Conservation (phyloP, 1,140 invertebrate species). For the Caligus rogercresseyi region DNA sequence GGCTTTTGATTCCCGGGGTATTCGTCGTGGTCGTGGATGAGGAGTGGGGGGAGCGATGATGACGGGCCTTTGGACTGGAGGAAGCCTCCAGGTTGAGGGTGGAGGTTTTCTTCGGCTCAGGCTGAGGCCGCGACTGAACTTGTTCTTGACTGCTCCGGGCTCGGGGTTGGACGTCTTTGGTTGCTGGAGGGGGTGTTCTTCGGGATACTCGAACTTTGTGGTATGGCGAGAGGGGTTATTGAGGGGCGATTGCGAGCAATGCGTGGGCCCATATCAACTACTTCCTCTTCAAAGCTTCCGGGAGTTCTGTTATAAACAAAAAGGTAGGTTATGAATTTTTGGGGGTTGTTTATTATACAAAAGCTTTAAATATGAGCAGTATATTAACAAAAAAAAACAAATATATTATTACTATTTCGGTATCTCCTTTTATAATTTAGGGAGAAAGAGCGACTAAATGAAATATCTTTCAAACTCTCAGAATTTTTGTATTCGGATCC, state of each 20-base stretch:
- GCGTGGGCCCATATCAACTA: neutral
- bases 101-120: neutral
- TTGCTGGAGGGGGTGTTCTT: neutral
- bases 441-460: no score
- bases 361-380: no score
- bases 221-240: neutral
- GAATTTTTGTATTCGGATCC: no score
- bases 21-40: neutral
- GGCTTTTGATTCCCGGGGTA: neutral
- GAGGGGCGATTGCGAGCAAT: neutral
- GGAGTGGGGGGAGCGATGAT: neutral
- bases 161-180: neutral
- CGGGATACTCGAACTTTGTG: neutral
- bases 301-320: neutral
- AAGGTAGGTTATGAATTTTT: no score
- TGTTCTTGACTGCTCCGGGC: neutral
- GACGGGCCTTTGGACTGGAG: neutral
- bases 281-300: neutral
- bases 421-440: no score
- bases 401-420: no score
- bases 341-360: no score
- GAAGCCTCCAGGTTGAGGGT: no score
- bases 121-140: neutral
- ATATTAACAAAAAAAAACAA: no score
- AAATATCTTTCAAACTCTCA: no score